Evolutionary conservation across 2,888 invertebrate species (phyloP).

Genomic region (Drosophila subquinaria): DNA sequence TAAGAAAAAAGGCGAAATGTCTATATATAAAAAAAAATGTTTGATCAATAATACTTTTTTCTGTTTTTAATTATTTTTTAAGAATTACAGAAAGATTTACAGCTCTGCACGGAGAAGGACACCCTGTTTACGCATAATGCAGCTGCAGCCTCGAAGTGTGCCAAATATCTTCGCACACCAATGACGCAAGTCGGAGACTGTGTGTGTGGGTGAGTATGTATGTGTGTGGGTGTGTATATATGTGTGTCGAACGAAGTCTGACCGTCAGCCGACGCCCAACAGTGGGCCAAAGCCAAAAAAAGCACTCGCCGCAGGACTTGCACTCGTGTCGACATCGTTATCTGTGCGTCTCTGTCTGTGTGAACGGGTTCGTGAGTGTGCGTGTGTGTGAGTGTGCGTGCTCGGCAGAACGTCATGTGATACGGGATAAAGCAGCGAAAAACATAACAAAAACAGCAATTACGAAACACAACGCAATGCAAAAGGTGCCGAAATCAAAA

Average conservation of each 20-base stretch:
- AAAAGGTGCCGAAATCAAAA: conserved; percentile 42
- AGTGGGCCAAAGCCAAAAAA: conserved; percentile 60
- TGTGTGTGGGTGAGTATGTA: neutral
- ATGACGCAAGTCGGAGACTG: conserved; percentile 17
- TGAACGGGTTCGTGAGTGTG: neutral
- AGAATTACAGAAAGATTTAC: no score
- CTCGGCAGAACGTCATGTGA: conserved; percentile 48
- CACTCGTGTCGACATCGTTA: conserved; percentile 25
- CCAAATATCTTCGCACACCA: conserved; percentile 19
- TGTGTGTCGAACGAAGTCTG: conserved; percentile 11
- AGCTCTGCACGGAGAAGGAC: neutral
- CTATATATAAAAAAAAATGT: no score
- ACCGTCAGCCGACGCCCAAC: conserved; percentile 58
- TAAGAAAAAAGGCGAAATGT: no score
- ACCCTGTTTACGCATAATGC: conserved; percentile 41
- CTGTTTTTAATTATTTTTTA: no score
- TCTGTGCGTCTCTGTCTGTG: neutral
- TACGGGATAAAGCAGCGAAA: conserved; percentile 48
- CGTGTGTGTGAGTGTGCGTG: conserved; percentile 17
- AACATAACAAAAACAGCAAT: conserved; percentile 51
- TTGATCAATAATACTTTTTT: no score
- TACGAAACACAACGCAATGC: conserved; percentile 63
- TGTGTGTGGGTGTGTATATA: neutral
- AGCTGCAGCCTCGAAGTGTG: conserved; percentile 27
- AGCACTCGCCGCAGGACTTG: conserved; percentile 47